Evolutionary conservation across 2,888 invertebrate genomes (phyloP).

Genomic region (Capitulum mitella): DNA sequence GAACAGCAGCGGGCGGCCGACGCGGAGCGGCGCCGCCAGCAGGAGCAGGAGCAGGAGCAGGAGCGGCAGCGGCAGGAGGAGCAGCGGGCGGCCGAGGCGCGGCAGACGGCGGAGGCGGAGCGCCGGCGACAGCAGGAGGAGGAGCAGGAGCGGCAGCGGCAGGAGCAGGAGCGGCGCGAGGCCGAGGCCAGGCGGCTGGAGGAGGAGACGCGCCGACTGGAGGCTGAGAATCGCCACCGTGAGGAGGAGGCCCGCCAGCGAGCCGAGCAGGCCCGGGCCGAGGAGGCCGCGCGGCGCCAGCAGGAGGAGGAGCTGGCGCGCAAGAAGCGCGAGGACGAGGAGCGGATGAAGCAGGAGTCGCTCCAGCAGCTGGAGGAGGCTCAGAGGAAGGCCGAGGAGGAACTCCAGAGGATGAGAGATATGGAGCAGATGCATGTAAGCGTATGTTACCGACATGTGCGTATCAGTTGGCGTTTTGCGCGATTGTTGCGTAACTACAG

Average conservation of each 20-base stretch:
- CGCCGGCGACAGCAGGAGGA: slow-evolving; percentile 36
- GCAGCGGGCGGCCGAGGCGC: neutral
- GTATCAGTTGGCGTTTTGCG: too few relatives aligned
- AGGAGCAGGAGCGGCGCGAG: slow-evolving; percentile 25
- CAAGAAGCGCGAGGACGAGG: slow-evolving; percentile 38
- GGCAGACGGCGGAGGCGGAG: neutral
- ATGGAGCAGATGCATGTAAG: slow-evolving; percentile 28
- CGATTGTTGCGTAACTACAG: too few relatives aligned
- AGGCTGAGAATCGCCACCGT: too few relatives aligned
- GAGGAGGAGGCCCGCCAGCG: slow-evolving; percentile 28
- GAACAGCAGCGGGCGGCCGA: neutral
- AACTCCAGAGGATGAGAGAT: slow-evolving; percentile 28
- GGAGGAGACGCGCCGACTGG: slow-evolving; percentile 49
- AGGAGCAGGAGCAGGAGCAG: neutral
- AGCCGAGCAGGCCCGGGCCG: slow-evolving; percentile 37
- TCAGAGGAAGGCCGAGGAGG: slow-evolving; percentile 32
- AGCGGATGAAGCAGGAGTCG: slow-evolving; percentile 29
- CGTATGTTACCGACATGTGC: too few relatives aligned
- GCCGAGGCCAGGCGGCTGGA: slow-evolving; percentile 46
- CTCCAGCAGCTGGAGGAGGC: slow-evolving; percentile 25
- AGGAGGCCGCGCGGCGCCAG: slow-evolving; percentile 36
- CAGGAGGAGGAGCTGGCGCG: slow-evolving; percentile 38
- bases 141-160: neutral
- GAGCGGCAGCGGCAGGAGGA: neutral
- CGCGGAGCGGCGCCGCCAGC: too few relatives aligned